Conservation (phyloP, 2,888 invertebrate species). For the Gastracanthus pulcherrimus region DNA sequence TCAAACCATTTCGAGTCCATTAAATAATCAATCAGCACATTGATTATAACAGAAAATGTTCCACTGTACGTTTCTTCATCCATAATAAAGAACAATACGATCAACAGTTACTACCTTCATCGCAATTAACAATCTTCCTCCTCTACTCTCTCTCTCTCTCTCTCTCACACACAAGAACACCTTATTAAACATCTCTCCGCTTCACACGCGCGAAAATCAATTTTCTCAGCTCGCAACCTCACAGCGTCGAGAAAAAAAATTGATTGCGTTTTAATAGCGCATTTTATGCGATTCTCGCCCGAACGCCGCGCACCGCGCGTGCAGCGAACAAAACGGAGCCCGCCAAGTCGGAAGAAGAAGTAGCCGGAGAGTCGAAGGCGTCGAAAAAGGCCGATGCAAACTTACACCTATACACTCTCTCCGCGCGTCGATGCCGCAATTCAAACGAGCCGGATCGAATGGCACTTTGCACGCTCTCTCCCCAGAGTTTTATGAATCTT, state of each 20-base stretch:
- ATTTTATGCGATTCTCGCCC: slow-evolving; percentile 32
- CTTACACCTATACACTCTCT: no score
- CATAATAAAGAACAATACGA: no score
- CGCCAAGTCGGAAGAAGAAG: background rate
- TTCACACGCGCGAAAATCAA: slow-evolving; percentile 31
- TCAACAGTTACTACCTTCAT: no score
- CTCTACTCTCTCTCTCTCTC: no score
- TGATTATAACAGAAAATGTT: no score
- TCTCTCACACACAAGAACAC: no score
- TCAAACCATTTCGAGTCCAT: no score
- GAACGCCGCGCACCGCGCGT: background rate
- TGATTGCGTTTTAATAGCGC: slow-evolving; percentile 54
- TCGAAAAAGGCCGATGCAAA: slow-evolving; percentile 30
- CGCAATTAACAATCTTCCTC: slow-evolving; percentile 22
- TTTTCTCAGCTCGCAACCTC: slow-evolving; percentile 36
- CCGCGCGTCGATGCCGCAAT: slow-evolving; percentile 39
- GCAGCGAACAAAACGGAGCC: background rate
- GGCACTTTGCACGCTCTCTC: slow-evolving; percentile 47
- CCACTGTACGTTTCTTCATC: no score
- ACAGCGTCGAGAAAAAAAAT: slow-evolving; percentile 6
- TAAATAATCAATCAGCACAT: no score
- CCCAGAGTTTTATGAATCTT: slow-evolving; percentile 36
- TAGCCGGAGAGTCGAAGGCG: background rate
- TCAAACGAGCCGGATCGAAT: slow-evolving; percentile 58
- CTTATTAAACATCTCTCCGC: slow-evolving; percentile 14